Percentiles rank a stretch among this genome's conserved stretches.
phyloP scores from a whole-genome alignment of 2,797 vertebrate genomes.

The Cyprinodon diabolis region DNA sequence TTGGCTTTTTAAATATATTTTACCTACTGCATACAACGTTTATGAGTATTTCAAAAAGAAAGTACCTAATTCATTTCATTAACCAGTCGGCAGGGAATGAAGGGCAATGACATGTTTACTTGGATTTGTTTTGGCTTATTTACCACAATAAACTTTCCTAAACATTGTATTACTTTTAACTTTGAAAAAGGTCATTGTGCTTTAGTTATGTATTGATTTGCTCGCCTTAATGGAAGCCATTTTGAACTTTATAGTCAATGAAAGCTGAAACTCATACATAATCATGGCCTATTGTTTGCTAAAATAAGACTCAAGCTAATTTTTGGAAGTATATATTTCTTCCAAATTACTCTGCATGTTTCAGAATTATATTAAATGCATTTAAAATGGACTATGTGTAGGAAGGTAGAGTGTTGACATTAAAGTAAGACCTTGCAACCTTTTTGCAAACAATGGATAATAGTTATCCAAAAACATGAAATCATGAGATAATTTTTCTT shows the following conservation, averaged over 20 bases:
- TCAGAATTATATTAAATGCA: not conserved
- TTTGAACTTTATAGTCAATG: not conserved
- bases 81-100: not conserved
- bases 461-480: not conserved
- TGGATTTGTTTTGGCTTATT: not conserved
- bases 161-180: not conserved
- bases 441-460: not conserved
- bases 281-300: not conserved
- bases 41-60: not conserved
- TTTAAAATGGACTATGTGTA: not conserved
- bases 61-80: not conserved
- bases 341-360: not conserved
- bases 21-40: too few species aligned
- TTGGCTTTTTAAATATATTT: not conserved
- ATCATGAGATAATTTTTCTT: not conserved
- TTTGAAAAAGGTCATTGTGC: not conserved
- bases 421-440: not conserved
- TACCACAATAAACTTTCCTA: not conserved
- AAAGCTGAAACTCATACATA: not conserved
- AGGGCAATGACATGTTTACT: not conserved
- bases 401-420: not conserved
- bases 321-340: not conserved
- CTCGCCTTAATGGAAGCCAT: not conserved
- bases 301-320: not conserved
- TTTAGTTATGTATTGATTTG: not conserved